phyloP scores from a whole-genome alignment of 2,888 invertebrate species.

The Isotomurus palustris region DNA sequence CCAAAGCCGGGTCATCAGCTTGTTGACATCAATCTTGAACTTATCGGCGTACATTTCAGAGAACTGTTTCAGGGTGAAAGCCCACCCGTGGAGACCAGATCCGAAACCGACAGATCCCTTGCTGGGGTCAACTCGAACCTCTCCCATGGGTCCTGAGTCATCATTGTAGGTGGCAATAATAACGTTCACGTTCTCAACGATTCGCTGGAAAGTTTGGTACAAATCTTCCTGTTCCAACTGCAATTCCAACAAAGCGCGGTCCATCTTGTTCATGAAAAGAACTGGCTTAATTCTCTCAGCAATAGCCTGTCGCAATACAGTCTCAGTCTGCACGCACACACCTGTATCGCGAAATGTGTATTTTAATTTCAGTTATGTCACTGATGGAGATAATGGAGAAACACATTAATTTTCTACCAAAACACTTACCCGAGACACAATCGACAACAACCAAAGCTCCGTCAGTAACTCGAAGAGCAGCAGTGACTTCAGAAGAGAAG shows the following conservation, averaged over 20 bases:
- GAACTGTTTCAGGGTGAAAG: slow-evolving; percentile 99
- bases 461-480: slow-evolving; percentile 99
- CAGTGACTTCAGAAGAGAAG: slow-evolving; percentile 99
- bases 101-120: slow-evolving; percentile 99
- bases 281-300: slow-evolving; percentile 99
- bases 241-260: slow-evolving; percentile 94
- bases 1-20: slow-evolving; percentile 96
- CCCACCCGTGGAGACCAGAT: slow-evolving; percentile 99
- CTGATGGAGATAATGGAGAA: too few species aligned
- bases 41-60: slow-evolving; percentile 98
- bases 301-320: slow-evolving; percentile 98
- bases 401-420: too few species aligned
- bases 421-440: slow-evolving; percentile 91
- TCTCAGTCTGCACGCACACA: slow-evolving; percentile 99
- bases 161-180: slow-evolving; percentile 99
- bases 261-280: slow-evolving; percentile 99
- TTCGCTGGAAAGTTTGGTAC: slow-evolving; percentile 98
- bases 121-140: slow-evolving; percentile 95
- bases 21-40: slow-evolving; percentile 94
- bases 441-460: slow-evolving; percentile 99
- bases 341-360: slow-evolving; percentile 59
- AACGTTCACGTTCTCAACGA: slow-evolving; percentile 99
- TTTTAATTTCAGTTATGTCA: not conserved
- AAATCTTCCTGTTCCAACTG: slow-evolving; percentile 95
- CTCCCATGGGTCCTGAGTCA: slow-evolving; percentile 97